Evolutionary conservation across 2,113 vertebrate genomes (phyloP), one percentile per base, ranked within the genome.

Genomic region (Steatornis caripensis): DNA sequence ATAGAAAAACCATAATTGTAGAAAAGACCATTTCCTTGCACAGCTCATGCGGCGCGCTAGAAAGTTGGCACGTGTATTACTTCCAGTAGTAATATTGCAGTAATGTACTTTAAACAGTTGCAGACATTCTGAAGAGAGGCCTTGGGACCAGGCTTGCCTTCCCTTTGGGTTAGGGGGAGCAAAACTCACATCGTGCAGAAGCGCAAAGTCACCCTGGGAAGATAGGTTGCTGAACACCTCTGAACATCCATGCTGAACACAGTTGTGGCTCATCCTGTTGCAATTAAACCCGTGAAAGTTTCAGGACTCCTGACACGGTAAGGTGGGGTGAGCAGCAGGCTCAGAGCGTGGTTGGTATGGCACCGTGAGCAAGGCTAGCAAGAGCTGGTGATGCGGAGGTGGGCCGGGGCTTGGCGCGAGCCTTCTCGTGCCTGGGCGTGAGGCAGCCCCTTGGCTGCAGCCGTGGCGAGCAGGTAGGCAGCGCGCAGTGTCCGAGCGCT

Each of bases 21-120:
- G 65, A 72, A 89, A 85, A 89, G 41, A 84, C 32, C 32, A 32
- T 85, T 93, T 96, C 61, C 72, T 91, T 91, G 64, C 76, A 65
- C 76, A 70, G 51, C 54, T 95, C 71, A 43, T 34, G 43, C 2
- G 8, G 57, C 89, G 86, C 61, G 45, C 37, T 57, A 68, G 45
- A 87, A 57, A 79, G 54, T 48, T 87, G 85, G 76, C 76, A 57
- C 14, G 37, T 54, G 51, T 41, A 9, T 68, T 64, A 17, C 51
- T 84, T 80, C 27, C 60, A 91, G 60, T 39, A 84, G 53, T 41
- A 49, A 48, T 48, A 69, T 51, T 12, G 8, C 43, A 88, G 79
- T 62, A 37, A 30, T 11, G 18, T 51, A 16, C 65, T 87, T 79
- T 62, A 46, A 93, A 36, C 15, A 36, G 49, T 53, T 94, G 65